Evolutionary conservation across 2,888 invertebrate species (phyloP), one percentile per base, ranked within the genome.

Genomic region (Sinopyrophorus schimmeli): DNA sequence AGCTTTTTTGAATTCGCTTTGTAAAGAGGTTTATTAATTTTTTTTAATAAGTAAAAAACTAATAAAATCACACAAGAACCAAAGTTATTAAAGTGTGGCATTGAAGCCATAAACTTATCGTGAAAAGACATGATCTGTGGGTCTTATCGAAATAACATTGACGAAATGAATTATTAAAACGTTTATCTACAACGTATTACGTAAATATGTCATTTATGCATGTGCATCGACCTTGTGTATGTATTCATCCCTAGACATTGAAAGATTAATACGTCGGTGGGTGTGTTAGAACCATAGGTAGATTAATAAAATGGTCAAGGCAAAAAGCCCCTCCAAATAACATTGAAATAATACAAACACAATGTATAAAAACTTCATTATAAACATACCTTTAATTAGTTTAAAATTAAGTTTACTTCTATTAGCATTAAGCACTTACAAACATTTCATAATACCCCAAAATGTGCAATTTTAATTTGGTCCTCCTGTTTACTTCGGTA

Each of bases 201-300:
- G 63, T 57, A 66, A 66, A 53, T 64, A 52, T 61, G 66, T 64
- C 65, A 64, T 57, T 47, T 53, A 57, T 63, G 61, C 59, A 63
- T 63, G 56, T 66, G 65, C 61, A 62, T 56, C 59, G 62, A 61
- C 67, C 67, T 64, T 66, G 61, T 52, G 57, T 60, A 58, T 60
- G 60, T 52, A 58, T 53, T 46, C 50, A 52, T 54, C 57, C 61
- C 60, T 62, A 62, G 63, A 64, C 63, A 63, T 64, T 64, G 63
- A 62, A 56, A 49, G 28, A 48, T 49, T 37, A 21, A 21, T 53
- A 58, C 35, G 34, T 40, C 27, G 41, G 57, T 55, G 59, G 60
- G 59, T 60, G 57, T 53, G 57, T 56, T 14, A 35, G 21, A 32
- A 34, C 32, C 26, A 15, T 34, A 37, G 32, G 34, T 31, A 34